Conservation (phyloP, 2,888 invertebrate genomes). For the Helobdella robusta region DNA sequence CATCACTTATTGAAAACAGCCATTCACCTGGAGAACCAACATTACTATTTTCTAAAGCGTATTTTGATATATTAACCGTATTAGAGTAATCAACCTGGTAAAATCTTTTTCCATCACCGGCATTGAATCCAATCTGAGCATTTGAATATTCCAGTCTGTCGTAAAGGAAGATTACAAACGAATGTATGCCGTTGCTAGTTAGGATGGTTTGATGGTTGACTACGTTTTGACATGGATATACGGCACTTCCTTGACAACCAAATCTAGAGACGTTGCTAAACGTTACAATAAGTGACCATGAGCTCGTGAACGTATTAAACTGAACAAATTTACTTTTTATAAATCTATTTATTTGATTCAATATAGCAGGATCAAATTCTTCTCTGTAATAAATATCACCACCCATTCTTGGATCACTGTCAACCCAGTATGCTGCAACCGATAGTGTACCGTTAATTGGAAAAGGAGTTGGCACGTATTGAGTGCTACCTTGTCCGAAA, state of each 20-base stretch:
- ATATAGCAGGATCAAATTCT: slow-evolving; percentile 2
- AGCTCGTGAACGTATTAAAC: slow-evolving; percentile 7
- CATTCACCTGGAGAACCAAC: slow-evolving; percentile 23
- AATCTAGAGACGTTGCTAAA: slow-evolving; percentile 17
- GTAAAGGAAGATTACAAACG: slow-evolving; percentile 23
- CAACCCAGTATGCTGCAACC: slow-evolving; percentile 25
- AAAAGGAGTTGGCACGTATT: slow-evolving; percentile 10
- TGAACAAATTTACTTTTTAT: slow-evolving; percentile 9
- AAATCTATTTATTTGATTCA: neutral
- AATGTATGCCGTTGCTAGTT: slow-evolving; percentile 23
- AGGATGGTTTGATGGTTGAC: slow-evolving; percentile 24
- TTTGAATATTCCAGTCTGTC: slow-evolving; percentile 9
- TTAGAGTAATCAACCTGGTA: slow-evolving; percentile 14
- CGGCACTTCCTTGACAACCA: slow-evolving; percentile 1
- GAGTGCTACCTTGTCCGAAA: slow-evolving; percentile 19
- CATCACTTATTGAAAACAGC: slow-evolving; percentile 24
- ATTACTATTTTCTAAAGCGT: slow-evolving; percentile 21
- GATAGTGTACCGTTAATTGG: slow-evolving; percentile 2
- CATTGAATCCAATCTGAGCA: slow-evolving; percentile 26
- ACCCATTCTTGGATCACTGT: slow-evolving; percentile 23
- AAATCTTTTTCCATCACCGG: slow-evolving; percentile 24
- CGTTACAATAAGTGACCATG: slow-evolving; percentile 23
- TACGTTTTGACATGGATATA: neutral
- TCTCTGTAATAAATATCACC: slow-evolving; percentile 25
- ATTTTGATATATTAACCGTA: slow-evolving; percentile 9